A percentile compares a stretch with the other conserved stretches of the same genome.
These are phyloP conservation scores for Babylonia areolata DNA, from an alignment of 1,140 invertebrate species.

Conservation along the genomic window DNA sequence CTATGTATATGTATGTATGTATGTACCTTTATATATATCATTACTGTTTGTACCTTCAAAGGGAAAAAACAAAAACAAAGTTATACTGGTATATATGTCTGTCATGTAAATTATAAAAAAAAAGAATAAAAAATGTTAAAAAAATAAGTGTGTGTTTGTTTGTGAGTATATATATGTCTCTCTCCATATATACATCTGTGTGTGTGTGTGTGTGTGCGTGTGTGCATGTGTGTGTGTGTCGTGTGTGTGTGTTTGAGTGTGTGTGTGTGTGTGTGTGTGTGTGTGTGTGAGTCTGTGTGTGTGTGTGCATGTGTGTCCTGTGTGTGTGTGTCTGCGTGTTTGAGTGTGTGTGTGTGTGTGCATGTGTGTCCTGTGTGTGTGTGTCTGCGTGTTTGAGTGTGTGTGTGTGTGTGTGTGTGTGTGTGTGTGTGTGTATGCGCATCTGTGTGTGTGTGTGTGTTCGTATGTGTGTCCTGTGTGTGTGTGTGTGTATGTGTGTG, in stretches of 20 bases:
- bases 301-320: neutral
- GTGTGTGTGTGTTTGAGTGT: neutral
- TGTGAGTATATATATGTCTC: conserved; percentile 22
- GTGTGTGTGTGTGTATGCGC: conserved; percentile 29
- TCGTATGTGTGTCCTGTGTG: neutral
- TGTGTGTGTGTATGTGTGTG: conserved; percentile 21
- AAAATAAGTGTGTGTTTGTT: conserved; percentile 27
- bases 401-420: neutral
- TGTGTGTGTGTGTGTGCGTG: neutral
- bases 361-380: neutral
- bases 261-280: conserved; percentile 10
- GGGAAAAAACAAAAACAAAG: too few relatives aligned
- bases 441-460: conserved; percentile 15
- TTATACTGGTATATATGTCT: too few relatives aligned
- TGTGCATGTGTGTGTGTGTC: neutral
- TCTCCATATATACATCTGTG: conserved; percentile 18
- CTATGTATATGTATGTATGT: neutral
- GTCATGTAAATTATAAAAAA: too few relatives aligned
- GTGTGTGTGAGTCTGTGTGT: conserved; percentile 17
- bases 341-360: conserved; percentile 8
- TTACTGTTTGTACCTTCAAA: neutral
- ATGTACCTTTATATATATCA: neutral
- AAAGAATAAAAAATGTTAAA: too few relatives aligned
- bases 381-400: conserved; percentile 11
- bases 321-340: neutral